Evolutionary conservation across 1,140 invertebrate genomes (phyloP).

Genomic region (Lysiphlebus fabarum): DNA sequence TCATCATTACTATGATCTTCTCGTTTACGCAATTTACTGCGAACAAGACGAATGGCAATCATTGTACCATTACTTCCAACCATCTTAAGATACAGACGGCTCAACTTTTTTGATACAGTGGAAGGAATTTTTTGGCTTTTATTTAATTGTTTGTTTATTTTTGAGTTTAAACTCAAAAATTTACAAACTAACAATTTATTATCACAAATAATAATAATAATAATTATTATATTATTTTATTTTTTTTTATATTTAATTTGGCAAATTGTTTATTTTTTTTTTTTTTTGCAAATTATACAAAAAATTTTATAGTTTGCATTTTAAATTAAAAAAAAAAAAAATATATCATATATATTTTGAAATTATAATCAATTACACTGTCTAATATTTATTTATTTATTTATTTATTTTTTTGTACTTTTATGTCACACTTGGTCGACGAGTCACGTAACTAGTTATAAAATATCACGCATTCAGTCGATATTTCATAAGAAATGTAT

Average conservation of each 20-base stretch:
- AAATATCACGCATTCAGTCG: too few relatives aligned
- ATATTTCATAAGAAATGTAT: too few relatives aligned
- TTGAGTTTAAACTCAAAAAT: slow-evolving; percentile 31
- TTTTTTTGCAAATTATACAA: too few relatives aligned
- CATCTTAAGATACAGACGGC: slow-evolving; percentile 57
- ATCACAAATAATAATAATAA: neutral
- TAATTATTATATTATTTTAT: neutral
- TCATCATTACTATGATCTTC: slow-evolving; percentile 70
- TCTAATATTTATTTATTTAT: too few relatives aligned
- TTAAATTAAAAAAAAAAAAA: too few relatives aligned
- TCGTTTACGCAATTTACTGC: slow-evolving; percentile 79
- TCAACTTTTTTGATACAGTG: slow-evolving; percentile 38
- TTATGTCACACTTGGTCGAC: too few relatives aligned
- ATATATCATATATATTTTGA: too few relatives aligned
- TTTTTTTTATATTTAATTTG: neutral
- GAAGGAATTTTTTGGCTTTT: slow-evolving; percentile 41
- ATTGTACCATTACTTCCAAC: slow-evolving; percentile 77
- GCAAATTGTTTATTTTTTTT: too few relatives aligned
- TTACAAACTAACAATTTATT: neutral
- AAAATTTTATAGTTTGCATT: too few relatives aligned
- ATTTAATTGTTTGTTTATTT: slow-evolving; percentile 23
- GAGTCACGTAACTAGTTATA: too few relatives aligned
- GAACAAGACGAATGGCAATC: slow-evolving; percentile 81
- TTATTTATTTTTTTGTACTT: too few relatives aligned
- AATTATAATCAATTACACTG: too few relatives aligned